phyloP scores from a whole-genome alignment of 1,140 invertebrate species.

The Achroia grisella region DNA sequence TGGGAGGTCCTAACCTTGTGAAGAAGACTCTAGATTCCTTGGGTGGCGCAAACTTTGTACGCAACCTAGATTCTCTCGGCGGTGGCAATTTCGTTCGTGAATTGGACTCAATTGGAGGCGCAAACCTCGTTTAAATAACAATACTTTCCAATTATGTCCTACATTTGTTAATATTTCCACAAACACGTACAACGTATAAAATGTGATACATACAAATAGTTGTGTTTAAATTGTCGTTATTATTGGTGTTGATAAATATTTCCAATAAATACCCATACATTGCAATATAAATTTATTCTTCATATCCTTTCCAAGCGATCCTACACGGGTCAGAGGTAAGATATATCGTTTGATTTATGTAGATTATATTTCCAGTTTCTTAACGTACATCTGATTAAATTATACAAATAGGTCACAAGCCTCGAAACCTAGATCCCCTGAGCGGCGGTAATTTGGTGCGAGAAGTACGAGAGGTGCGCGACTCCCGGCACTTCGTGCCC shows the following conservation, averaged over 20 bases:
- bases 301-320: conserved; percentile 1
- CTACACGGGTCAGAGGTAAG: conserved; percentile 11
- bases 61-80: conserved; percentile 63
- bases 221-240: conserved; percentile 26
- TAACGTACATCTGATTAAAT: not conserved
- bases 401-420: conserved; percentile 35
- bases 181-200: conserved; percentile 18
- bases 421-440: conserved; percentile 38
- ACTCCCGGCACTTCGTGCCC: conserved; percentile 34
- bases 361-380: no score
- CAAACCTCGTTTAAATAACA: conserved; percentile 49
- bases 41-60: conserved; percentile 64
- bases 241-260: conserved; percentile 15
- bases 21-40: conserved; percentile 56
- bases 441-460: conserved; percentile 39
- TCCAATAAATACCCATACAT: conserved; percentile 20
- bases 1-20: conserved; percentile 68
- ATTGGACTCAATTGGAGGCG: conserved; percentile 63
- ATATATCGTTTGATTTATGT: conserved; percentile 5
- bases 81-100: conserved; percentile 59
- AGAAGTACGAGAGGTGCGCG: conserved; percentile 43
- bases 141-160: conserved; percentile 24
- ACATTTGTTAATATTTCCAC: conserved; percentile 9
- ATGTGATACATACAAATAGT: conserved; percentile 25
- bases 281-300: conserved; percentile 17